A percentile compares a stretch with the other conserved stretches of the same genome.
These are phyloP conservation scores for Petromus typicus DNA, from an alignment of 2,113 vertebrate species.

Conservation along the genomic window DNA sequence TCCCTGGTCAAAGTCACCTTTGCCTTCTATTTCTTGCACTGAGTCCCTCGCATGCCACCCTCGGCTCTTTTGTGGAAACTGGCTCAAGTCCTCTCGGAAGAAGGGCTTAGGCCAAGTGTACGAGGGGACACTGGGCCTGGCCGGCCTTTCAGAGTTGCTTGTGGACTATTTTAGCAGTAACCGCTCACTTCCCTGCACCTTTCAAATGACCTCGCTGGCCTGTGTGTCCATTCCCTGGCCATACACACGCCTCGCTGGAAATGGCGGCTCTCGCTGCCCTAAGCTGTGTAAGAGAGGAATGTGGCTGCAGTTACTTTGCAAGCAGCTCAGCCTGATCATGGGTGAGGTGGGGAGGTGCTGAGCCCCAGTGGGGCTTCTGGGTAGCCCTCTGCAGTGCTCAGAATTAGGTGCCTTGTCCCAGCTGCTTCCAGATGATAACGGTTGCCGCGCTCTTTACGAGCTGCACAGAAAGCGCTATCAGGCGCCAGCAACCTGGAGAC, in stretches of 20 bases:
- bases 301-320: constrained; percentile 39
- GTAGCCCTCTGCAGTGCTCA: constrained; percentile 50
- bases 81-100: neutral
- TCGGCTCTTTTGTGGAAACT: constrained; percentile 54
- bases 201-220: constrained; percentile 38
- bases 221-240: neutral
- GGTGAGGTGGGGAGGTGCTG: neutral
- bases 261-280: neutral
- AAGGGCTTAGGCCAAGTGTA: neutral
- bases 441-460: constrained; percentile 63
- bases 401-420: constrained; percentile 30
- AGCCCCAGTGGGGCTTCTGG: constrained; percentile 35
- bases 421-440: constrained; percentile 72
- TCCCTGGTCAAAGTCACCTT: constrained; percentile 41
- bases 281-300: constrained; percentile 57
- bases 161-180: constrained; percentile 45
- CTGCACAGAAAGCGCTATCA: constrained; percentile 58
- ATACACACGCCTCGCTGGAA: neutral
- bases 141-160: neutral
- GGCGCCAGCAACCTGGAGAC: constrained; percentile 42
- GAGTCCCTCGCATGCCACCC: neutral
- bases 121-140: neutral
- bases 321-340: constrained; percentile 7
- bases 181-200: constrained; percentile 7
- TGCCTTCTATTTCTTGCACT: constrained; percentile 35